Base-by-base conservation (phyloP, 2,113 vertebrate species). In the Peucedramus taeniatus region DNA sequence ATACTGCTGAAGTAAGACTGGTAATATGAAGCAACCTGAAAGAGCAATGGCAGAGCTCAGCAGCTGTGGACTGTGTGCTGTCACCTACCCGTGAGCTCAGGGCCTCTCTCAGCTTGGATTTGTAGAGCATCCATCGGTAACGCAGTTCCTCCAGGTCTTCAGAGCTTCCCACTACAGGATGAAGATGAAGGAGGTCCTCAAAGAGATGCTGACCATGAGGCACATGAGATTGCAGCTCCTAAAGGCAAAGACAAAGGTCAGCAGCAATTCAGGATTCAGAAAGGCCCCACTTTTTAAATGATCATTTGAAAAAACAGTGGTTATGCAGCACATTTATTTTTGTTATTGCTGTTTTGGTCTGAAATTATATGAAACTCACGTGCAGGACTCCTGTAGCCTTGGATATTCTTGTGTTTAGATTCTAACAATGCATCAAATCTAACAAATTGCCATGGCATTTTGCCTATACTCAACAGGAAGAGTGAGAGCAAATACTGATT, bases 91-190 rank as follows among this genome's bases (percentile, higher is more conserved):
- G 78, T 31, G 98, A 66, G 15, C 72, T 95, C 40, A 89, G 13
- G 28, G 94, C 93, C 10, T 99, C 98, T 64, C 98, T 98, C 79
- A 99, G 97, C 81, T 99, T 98, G 64, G 99, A 98, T 94, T 99
- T 99, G 97, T 99, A 98, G 5, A 99, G 98, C 98, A 99, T 99
- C 99, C 99, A 99, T 40, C 26, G 98, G 92, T 99, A 99, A 23
- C 98, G 98, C 37, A 99, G 94, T 0, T 99, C 99, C 88, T 99
- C 99, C 40, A 96, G 56, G 17, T 98, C 97, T 3, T 98, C 98
- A 2, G 89, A 89, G n/a, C 35, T 78, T 13, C 35, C 88, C 35
- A 87, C 49, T 23, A 65, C 83, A 14, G 96, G 98, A 89, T 90
- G 96, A 33, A 96, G 90, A 90, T 4, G 84, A 51, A 98, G 96